phyloP scores from a whole-genome alignment of 2,113 vertebrate genomes.

The Paradisaea rubra region DNA sequence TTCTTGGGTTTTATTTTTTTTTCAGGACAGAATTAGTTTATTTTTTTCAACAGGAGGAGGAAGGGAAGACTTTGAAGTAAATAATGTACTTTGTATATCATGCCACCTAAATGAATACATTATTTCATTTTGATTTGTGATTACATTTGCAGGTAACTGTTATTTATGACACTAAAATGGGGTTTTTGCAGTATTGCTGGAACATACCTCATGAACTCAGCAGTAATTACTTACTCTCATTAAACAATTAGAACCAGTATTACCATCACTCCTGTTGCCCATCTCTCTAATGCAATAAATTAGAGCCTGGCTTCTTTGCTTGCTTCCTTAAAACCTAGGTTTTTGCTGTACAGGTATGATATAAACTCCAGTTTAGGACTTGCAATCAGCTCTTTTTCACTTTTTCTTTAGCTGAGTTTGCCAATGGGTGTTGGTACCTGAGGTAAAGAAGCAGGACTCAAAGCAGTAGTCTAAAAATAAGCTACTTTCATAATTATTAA shows the following conservation, averaged over 20 bases:
- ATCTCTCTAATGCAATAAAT: neutral
- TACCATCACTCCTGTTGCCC: neutral
- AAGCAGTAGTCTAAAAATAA: neutral
- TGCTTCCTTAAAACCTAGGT: neutral
- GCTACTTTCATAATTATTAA: neutral
- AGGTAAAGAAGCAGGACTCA: neutral
- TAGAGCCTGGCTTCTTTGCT: neutral
- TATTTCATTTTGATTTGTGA: slow-evolving; percentile 20
- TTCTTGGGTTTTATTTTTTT: neutral
- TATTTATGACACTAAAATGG: neutral
- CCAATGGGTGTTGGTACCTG: neutral
- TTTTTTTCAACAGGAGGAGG: neutral
- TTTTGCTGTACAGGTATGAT: neutral
- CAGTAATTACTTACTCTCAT: slow-evolving; percentile 35
- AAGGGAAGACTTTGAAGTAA: neutral
- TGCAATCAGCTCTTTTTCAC: neutral
- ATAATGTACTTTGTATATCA: neutral
- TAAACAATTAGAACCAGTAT: slow-evolving; percentile 20
- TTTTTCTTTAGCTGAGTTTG: neutral
- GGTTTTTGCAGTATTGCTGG: neutral
- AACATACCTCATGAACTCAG: neutral
- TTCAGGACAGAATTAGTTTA: neutral
- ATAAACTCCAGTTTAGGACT: neutral
- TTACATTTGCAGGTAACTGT: neutral
- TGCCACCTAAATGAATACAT: neutral